A percentile compares a stretch with the other conserved stretches of the same genome.
These are phyloP conservation scores for Limanda limanda DNA, from an alignment of 2,113 vertebrate genomes.

Conservation along the genomic window DNA sequence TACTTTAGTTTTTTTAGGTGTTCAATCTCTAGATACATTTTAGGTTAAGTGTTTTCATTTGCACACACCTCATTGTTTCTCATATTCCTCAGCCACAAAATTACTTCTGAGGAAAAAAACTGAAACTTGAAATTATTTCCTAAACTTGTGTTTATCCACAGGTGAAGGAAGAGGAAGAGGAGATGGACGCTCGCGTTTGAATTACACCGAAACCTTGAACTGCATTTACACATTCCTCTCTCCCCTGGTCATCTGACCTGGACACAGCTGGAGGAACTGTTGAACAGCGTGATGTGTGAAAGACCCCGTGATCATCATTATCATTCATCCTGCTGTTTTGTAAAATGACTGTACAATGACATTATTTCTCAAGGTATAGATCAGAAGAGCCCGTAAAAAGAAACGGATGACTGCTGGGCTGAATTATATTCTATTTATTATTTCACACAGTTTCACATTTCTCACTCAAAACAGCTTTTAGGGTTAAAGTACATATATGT, in stretches of 20 bases:
- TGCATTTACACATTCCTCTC: slow-evolving; percentile 41
- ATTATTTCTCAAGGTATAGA: not conserved
- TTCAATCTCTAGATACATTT: too few species aligned
- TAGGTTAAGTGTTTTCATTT: too few species aligned
- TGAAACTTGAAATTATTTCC: not conserved
- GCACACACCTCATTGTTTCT: too few species aligned
- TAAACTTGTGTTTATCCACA: slow-evolving; percentile 37
- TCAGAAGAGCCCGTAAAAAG: not conserved
- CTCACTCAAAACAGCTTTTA: slow-evolving; percentile 4
- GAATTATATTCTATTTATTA: slow-evolving; percentile 47
- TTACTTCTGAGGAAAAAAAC: not conserved
- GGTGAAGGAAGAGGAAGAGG: slow-evolving; percentile 82
- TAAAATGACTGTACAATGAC: slow-evolving; percentile 4
- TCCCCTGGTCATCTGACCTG: not conserved
- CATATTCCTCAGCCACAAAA: too few species aligned
- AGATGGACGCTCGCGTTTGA: slow-evolving; percentile 71
- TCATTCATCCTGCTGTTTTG: slow-evolving; percentile 8
- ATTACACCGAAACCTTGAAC: slow-evolving; percentile 18
- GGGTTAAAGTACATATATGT: slow-evolving; percentile 20
- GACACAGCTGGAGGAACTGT: slow-evolving; percentile 6
- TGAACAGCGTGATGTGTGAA: slow-evolving; percentile 6
- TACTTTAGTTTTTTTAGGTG: too few species aligned
- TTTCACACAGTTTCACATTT: slow-evolving; percentile 37
- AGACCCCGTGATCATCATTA: not conserved
- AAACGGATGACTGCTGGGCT: slow-evolving; percentile 1